Base-by-base conservation (phyloP, 2,888 invertebrate species). In the Ferrisia virgata region DNA sequence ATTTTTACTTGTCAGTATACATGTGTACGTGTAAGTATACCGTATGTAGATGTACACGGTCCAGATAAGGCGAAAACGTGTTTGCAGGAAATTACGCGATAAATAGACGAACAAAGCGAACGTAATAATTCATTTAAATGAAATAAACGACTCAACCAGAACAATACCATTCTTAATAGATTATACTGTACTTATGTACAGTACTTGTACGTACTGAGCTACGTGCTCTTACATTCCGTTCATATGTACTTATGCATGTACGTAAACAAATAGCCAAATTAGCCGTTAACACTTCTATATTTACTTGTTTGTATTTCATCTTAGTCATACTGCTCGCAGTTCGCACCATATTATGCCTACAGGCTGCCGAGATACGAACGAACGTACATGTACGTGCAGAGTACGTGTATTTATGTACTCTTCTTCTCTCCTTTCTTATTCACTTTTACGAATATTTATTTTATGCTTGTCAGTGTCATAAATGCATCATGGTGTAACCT, bases 221-320 rank as follows among this genome's bases (percentile, higher is more conserved):
- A 36, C 36, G 11, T 40, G 13, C 40, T 8, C 11, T 40, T 40
- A 47, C 47, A 15, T 43, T 15, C 15, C 11, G 13, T 3, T 13
- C n/a, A 6, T 47, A 47, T 18, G 3, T n/a, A n/a, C n/a, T 13
- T 40, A 40, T 40, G 13, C 40, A 11, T 9, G 18, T 64, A 64
- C 58, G 58, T 64, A 64, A 64, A 64, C 58, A 64, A 64, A 64
- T 64, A 64, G 58, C 28, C 28, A 64, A 64, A 64, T 64, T 64
- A 64, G 25, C 28, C 2, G 58, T 64, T 28, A 64, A 64, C 58
- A 64, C 28, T 64, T 64, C 13, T 47, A 47, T 8, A 5, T n/a
- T n/a, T 8, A 18, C 18, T 25, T 64, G 28, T 64, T 64, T 25
- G 43, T 43, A 11, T 64, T 64, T 64, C 58, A 28, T 64, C 58